These are phyloP conservation scores for Corythucha ciliata DNA, from an alignment of 2,888 invertebrate species.

Conservation along the genomic window DNA sequence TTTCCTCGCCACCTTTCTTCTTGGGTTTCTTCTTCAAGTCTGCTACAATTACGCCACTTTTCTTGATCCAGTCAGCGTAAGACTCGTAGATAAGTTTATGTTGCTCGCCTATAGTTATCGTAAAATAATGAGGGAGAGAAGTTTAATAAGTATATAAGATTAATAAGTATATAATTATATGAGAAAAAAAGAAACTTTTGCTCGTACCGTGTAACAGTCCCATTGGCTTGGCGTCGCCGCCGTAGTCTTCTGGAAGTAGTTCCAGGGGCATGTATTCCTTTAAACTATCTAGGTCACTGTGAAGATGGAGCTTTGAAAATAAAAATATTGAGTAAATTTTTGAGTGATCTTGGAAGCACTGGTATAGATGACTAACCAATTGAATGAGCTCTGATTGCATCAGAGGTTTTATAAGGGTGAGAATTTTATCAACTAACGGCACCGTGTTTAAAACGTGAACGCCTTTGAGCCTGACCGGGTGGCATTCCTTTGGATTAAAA, in stretches of 20 bases:
- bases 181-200: constrained; percentile 7
- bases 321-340: constrained; percentile 11
- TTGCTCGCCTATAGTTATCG: constrained; percentile 42
- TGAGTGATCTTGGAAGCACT: neutral
- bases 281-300: constrained; percentile 34
- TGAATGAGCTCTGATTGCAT: constrained; percentile 37
- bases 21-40: constrained; percentile 34
- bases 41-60: constrained; percentile 46
- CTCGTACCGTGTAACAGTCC: constrained; percentile 33
- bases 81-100: constrained; percentile 49
- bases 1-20: constrained; percentile 30
- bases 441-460: constrained; percentile 39
- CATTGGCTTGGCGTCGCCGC: constrained; percentile 33
- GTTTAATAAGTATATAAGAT: neutral
- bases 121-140: neutral
- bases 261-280: constrained; percentile 35
- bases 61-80: constrained; percentile 54
- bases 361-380: constrained; percentile 33
- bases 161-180: neutral
- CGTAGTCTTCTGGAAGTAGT: constrained; percentile 38
- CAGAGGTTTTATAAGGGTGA: constrained; percentile 37
- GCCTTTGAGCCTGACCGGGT: constrained; percentile 38
- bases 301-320: constrained; percentile 37
- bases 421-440: constrained; percentile 37
- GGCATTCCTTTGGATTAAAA: too few relatives aligned